Evolutionary conservation across 2,113 vertebrate genomes (phyloP).

Genomic region (Hippopotamus amphibius): DNA sequence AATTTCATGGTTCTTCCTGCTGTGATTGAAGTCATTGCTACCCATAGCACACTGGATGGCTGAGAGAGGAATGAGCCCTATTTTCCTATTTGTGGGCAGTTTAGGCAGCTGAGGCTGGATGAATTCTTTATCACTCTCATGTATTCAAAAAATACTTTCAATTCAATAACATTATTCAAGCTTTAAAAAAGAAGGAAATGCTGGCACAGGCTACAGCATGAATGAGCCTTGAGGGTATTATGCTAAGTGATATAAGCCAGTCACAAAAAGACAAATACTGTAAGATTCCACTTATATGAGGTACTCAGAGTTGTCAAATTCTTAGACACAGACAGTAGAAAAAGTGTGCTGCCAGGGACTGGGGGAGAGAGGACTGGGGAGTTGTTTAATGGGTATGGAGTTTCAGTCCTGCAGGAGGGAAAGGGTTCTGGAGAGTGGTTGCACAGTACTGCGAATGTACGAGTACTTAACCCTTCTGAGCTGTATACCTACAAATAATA

Average conservation of each 20-base stretch:
- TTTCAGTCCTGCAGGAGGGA: neutral
- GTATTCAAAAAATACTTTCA: neutral
- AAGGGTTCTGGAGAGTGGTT: neutral
- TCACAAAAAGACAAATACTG: neutral
- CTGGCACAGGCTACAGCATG: neutral
- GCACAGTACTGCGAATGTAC: neutral
- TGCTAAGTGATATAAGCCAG: neutral
- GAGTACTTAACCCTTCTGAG: neutral
- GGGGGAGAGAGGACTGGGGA: too few relatives aligned
- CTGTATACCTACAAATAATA: neutral
- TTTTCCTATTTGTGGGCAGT: neutral
- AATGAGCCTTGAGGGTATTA: neutral
- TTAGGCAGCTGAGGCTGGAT: neutral
- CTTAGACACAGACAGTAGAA: neutral
- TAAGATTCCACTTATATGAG: neutral
- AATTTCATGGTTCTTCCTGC: neutral
- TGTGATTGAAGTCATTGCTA: neutral
- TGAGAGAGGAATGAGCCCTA: neutral
- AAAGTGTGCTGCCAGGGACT: neutral
- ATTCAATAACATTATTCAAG: neutral
- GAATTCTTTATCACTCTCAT: neutral
- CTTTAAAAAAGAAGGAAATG: neutral
- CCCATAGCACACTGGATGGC: neutral
- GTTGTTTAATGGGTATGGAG: neutral
- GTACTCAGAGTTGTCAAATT: neutral